Percentiles rank a stretch among this genome's conserved stretches.
Evolutionary conservation across 2,113 vertebrate species (phyloP).

Genomic region (Burhinus oedicnemus): DNA sequence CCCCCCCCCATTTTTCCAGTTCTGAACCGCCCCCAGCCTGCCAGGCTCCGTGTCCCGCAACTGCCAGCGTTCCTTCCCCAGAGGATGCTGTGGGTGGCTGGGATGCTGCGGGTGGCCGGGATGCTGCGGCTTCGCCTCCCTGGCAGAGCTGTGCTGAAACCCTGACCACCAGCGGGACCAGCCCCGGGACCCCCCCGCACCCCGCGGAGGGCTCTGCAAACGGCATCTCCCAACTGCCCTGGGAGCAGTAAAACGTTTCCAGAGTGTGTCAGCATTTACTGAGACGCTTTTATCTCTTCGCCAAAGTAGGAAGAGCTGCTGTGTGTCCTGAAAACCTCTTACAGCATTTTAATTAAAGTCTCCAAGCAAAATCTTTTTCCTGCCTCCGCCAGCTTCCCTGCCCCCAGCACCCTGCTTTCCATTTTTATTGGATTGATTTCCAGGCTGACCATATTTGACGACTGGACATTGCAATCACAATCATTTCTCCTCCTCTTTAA

Average conservation of each 20-base stretch:
- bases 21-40: neutral
- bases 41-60: neutral
- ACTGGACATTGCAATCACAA: neutral
- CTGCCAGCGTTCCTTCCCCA: rapidly evolving
- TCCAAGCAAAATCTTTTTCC: neutral
- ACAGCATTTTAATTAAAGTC: slow-evolving; percentile 6
- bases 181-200: no score
- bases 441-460: neutral
- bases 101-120: neutral
- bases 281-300: neutral
- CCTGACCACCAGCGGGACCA: no score
- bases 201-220: neutral
- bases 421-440: slow-evolving; percentile 13
- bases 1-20: no score
- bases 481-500: neutral
- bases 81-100: neutral
- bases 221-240: neutral
- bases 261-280: neutral
- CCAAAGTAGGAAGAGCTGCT: neutral
- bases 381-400: neutral
- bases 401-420: neutral
- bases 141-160: no score
- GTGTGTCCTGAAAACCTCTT: neutral
- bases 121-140: no score
- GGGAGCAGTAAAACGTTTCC: neutral